Base-by-base conservation (phyloP, 1,140 invertebrate species). In the Conopomorpha cramerella region DNA sequence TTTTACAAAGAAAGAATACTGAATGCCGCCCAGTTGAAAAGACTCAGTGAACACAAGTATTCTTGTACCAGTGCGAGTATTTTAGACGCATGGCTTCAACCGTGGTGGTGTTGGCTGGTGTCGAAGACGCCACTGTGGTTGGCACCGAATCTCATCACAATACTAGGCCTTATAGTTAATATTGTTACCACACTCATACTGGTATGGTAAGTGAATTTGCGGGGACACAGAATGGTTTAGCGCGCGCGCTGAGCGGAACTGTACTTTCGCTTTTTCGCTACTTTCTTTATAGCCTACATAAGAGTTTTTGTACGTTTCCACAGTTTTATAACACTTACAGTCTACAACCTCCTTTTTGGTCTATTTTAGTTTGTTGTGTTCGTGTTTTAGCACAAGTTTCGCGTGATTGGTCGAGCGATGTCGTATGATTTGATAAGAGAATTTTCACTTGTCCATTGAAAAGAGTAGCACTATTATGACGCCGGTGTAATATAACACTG, bases 81-180 rank as follows among this genome's bases (percentile, higher is more conserved):
- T 38, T 77, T 95, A 31, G 96, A 99, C 77, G 85, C 87, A 26
- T 81, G 88, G 52, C 84, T 98, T 56, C 96, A 98, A 77, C 88
- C 88, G 17, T 99, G 92, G 87, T 99, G 98, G 97, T 88, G 92
- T 77, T 98, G 91, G 92, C 81, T 99, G 26, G 93, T 99, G 8
- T 81, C 87, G 49, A 87, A 90, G 62, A 86, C 95, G 46, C 97
- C 97, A 6, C 63, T 94, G 49, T 98, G 93, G 90, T 84, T 98
- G 43, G 96, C 97, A 14, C 98, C 98, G 47, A 99, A 99, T 86
- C 84, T 97, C 48, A 93, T 99, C 47, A 99, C 98, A 36, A 85
- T 98, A 17, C 77, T 90, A 61, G 98, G 98, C 44, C 83, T 99
- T 49, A 73, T 93, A 49, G 83, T 99, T 38, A 99, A 99, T 80